Conservation (phyloP, 2,888 invertebrate genomes). For the Lacanobia oleracea region DNA sequence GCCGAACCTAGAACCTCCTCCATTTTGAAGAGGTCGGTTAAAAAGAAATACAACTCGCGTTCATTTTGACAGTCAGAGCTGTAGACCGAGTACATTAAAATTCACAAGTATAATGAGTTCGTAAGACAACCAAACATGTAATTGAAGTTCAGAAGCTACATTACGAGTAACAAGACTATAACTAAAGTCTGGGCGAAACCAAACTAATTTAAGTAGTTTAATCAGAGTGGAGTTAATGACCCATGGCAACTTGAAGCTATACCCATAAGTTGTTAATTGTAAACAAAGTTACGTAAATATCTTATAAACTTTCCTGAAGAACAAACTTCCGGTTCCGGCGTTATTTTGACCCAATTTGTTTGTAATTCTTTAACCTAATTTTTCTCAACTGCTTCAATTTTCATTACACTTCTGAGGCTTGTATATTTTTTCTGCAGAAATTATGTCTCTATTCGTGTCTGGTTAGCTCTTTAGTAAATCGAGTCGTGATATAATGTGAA, state of each 20-base stretch:
- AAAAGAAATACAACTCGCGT: no score
- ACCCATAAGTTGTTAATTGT: slow-evolving; percentile 10
- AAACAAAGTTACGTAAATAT: slow-evolving; percentile 25
- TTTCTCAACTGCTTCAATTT: no score
- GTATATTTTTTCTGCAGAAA: no score
- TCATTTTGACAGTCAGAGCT: no score
- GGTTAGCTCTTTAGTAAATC: no score
- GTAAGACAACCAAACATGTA: slow-evolving; percentile 4
- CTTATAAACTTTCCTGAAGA: slow-evolving; percentile 7
- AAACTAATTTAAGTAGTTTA: slow-evolving; percentile 29
- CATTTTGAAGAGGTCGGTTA: no score
- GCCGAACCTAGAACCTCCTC: no score
- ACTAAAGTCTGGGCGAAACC: background rate
- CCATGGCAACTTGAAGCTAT: slow-evolving; percentile 26
- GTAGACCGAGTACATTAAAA: background rate
- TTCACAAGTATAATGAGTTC: background rate
- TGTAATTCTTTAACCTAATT: no score
- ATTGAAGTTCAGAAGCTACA: background rate
- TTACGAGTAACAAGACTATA: slow-evolving; percentile 15
- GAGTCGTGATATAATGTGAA: no score
- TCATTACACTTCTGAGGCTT: no score
- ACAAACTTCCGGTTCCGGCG: background rate
- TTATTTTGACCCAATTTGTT: slow-evolving; percentile 38
- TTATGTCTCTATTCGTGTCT: no score
- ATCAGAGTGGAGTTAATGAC: slow-evolving; percentile 5